phyloP scores from a whole-genome alignment of 2,113 vertebrate genomes.

The Australoheros scitulus region DNA sequence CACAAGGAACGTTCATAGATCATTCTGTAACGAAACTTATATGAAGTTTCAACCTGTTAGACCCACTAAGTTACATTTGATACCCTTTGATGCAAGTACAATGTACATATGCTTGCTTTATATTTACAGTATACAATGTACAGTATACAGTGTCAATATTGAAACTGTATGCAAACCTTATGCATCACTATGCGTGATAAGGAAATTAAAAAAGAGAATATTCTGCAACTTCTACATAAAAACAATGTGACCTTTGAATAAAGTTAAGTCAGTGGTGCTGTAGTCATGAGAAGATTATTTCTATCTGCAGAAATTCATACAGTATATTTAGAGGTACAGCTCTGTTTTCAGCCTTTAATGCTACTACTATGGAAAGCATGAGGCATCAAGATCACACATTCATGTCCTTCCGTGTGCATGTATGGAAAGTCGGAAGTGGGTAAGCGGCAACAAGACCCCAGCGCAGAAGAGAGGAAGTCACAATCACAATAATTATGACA shows the following conservation, averaged over 20 bases:
- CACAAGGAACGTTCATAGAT: not conserved
- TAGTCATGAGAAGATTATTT: not conserved
- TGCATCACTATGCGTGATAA: not conserved
- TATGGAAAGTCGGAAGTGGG: not conserved
- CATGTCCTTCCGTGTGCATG: not conserved
- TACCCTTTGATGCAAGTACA: not conserved
- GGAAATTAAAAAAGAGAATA: not conserved
- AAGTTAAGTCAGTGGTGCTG: not conserved
- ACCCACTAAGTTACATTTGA: not conserved
- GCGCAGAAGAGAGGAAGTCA: not conserved
- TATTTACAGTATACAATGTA: not conserved
- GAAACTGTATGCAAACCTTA: not conserved
- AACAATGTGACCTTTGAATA: not conserved
- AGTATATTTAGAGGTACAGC: not conserved
- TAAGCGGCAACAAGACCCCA: not conserved
- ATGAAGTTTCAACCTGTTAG: not conserved
- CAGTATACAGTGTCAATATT: not conserved
- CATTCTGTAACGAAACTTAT: not conserved
- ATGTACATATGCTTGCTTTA: not conserved
- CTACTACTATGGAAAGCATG: not conserved
- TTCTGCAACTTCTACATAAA: not conserved
- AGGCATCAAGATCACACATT: not conserved
- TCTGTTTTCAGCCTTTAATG: not conserved
- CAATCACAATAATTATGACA: not conserved
- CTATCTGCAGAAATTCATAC: not conserved